Conservation (phyloP, 1,140 invertebrate species). For the Maconellicoccus hirsutus region DNA sequence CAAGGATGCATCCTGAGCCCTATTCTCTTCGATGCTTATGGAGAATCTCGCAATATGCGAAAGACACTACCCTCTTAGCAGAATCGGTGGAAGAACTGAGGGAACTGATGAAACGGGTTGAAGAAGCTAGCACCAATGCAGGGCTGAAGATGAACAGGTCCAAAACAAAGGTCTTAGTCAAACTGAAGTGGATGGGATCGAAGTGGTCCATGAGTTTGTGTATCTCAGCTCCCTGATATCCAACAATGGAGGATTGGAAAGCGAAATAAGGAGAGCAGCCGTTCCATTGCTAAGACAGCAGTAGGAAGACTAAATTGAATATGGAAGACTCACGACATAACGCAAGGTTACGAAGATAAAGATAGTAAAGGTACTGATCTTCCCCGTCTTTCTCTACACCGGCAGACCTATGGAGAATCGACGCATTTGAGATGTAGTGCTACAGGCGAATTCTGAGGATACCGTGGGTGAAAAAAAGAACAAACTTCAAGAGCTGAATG, state of each 20-base stretch:
- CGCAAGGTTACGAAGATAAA: neutral
- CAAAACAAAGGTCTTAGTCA: slow-evolving; percentile 15
- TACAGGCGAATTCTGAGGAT: neutral
- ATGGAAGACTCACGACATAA: slow-evolving; percentile 6
- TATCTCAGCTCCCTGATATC: slow-evolving; percentile 16
- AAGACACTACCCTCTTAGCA: slow-evolving; percentile 27
- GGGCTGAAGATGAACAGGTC: neutral
- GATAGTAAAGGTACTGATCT: neutral
- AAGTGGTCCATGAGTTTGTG: slow-evolving; percentile 15
- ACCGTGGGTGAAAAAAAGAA: neutral
- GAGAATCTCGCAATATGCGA: slow-evolving; percentile 26
- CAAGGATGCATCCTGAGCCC: slow-evolving; percentile 33
- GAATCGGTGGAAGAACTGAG: neutral
- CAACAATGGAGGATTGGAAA: neutral
- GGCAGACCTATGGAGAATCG: neutral
- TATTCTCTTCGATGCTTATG: slow-evolving; percentile 34
- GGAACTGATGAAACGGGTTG: neutral
- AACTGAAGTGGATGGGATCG: neutral
- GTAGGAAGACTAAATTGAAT: slow-evolving; percentile 10
- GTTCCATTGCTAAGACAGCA: slow-evolving; percentile 14
- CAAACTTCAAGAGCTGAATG: no score
- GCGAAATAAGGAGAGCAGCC: neutral
- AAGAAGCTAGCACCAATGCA: neutral
- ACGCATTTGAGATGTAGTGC: neutral
- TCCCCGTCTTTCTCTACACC: neutral